Evolutionary conservation across 2,888 invertebrate genomes (phyloP).

Genomic region (Pandemis corylana): DNA sequence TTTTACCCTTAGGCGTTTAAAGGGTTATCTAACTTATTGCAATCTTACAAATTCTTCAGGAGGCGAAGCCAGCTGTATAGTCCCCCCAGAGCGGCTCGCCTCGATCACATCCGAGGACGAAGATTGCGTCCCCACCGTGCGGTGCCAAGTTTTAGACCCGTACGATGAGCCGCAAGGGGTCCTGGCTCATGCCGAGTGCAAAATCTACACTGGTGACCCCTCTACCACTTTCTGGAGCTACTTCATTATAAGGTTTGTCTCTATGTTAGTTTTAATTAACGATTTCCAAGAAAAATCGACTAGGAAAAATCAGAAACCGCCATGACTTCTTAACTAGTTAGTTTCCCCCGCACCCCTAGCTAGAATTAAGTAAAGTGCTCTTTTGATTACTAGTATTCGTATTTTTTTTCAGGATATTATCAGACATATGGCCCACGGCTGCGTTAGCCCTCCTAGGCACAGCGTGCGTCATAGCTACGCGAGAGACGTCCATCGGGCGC

Average conservation of each 20-base stretch:
- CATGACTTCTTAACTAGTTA: too few species aligned
- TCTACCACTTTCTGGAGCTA: slow-evolving; percentile 89
- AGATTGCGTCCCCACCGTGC: slow-evolving; percentile 87
- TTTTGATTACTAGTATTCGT: background rate
- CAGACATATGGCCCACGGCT: slow-evolving; percentile 91
- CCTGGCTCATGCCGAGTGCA: slow-evolving; percentile 88
- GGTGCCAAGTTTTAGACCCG: slow-evolving; percentile 89
- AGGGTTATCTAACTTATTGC: background rate
- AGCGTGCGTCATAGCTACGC: slow-evolving; percentile 92
- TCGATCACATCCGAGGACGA: slow-evolving; percentile 54
- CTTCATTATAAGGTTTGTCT: slow-evolving; percentile 83
- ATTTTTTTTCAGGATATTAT: slow-evolving; percentile 81
- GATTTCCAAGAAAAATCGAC: background rate
- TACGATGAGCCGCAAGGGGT: slow-evolving; percentile 88
- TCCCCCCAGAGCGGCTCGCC: slow-evolving; percentile 80
- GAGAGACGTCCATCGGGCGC: slow-evolving; percentile 91
- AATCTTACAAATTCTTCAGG: slow-evolving; percentile 6
- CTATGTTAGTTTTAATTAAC: background rate
- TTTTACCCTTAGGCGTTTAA: too few species aligned
- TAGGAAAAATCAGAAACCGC: background rate
- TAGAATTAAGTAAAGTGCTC: too few species aligned
- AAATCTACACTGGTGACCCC: slow-evolving; percentile 86
- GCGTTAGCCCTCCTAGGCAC: slow-evolving; percentile 89
- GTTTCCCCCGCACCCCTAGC: too few species aligned
- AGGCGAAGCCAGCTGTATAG: slow-evolving; percentile 81